Base-by-base conservation (phyloP, 2,888 invertebrate species). In the Conistra vaccinii region DNA sequence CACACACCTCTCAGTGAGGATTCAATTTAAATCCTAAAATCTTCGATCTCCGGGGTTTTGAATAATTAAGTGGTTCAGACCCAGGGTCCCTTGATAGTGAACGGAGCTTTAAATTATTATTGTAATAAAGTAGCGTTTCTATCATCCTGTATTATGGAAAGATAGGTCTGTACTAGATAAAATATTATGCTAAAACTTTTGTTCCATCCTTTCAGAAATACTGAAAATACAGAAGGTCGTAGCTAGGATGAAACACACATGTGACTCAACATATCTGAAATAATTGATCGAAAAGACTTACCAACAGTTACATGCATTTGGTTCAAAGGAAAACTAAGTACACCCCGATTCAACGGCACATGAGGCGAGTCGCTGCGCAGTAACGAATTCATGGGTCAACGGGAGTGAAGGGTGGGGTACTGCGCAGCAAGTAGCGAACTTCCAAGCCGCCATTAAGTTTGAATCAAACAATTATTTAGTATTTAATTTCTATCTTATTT, bases 1-100 rank as follows among this genome's bases (percentile, higher is more conserved):
- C 76, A 68, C 65, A 77, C 57, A 75, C 62, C n/a, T 74, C 61
- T 74, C 72, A 70, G 35, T 74, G 68, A 73, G 62, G 72, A 81
- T 87, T 84, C 67, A 81, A 87, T 85, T 85, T 85, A 63, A 76
- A 76, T 83, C 74, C 73, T 70, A 85, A 85, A 78, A 78, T 83
- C 80, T 76, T 85, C 81, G 84, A 85, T 80, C 84, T 78, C 80
- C 61, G 67, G 63, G 80, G 61, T 68, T 70, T 48, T 85, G 84
- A 87, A 87, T 87, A 86, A 87, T 85, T 83, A 78, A 85, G 67
- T 63, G 74, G 48, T 53, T 29, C 62, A 73, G 76, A 76, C 76
- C 77, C 73, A 12, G 35, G 62, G 62, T 76, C 76, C 68, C 77
- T 70, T 61, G 78, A 68, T 85, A 83, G 72, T 80, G 68, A 69